These are phyloP conservation scores for Drosophila fuyamai DNA, from an alignment of 1,140 invertebrate species.

Conservation along the genomic window DNA sequence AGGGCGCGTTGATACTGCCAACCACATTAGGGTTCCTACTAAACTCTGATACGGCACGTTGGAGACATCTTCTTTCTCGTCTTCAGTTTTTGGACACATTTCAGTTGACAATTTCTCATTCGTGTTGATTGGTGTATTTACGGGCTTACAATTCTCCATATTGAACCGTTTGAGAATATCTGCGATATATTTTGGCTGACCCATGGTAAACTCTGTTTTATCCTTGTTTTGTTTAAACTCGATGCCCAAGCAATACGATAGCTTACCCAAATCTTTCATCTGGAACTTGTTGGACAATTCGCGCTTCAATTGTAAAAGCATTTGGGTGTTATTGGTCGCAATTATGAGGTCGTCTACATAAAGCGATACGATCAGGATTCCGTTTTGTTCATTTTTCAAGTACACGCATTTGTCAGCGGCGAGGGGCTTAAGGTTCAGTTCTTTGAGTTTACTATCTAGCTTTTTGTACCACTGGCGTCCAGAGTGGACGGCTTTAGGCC, in stretches of 20 bases:
- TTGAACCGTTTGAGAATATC: neutral
- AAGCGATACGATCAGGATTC: slow-evolving; percentile 2
- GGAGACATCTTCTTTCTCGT: neutral
- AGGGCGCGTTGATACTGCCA: neutral
- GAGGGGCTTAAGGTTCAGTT: slow-evolving; percentile 5
- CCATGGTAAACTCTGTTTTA: slow-evolving; percentile 1
- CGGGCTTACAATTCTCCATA: neutral
- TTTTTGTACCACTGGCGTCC: neutral
- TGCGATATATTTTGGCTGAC: neutral
- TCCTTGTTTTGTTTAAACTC: slow-evolving; percentile 1
- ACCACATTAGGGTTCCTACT: slow-evolving; percentile 2
- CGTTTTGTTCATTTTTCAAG: neutral
- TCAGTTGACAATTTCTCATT: slow-evolving; percentile 1
- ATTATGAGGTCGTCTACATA: slow-evolving; percentile 1
- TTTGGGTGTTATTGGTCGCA: neutral
- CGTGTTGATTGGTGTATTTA: slow-evolving; percentile 7
- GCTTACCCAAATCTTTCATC: slow-evolving; percentile 1
- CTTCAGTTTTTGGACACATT: slow-evolving; percentile 10
- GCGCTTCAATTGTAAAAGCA: neutral
- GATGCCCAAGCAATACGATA: slow-evolving; percentile 4
- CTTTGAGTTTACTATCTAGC: neutral
- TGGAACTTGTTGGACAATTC: slow-evolving; percentile 1
- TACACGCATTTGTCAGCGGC: neutral
- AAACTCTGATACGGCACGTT: neutral
- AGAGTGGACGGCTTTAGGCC: neutral